Evolutionary conservation across 2,113 vertebrate genomes (phyloP).

Genomic region (Thalassarche chlororhynchos): DNA sequence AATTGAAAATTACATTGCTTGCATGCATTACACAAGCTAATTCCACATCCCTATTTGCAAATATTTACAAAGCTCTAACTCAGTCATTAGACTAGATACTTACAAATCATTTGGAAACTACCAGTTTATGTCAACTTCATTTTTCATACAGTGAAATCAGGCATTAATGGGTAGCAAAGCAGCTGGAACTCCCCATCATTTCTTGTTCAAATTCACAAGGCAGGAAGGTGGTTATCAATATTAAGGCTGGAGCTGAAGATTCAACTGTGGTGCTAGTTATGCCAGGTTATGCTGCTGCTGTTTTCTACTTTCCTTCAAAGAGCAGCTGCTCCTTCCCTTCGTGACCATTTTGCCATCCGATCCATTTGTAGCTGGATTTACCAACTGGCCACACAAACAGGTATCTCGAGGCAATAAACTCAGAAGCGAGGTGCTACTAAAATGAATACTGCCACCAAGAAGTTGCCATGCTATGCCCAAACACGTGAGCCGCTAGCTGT

Average conservation of each 20-base stretch:
- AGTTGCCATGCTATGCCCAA: neutral
- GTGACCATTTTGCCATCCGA: accelerated
- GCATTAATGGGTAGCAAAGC: neutral
- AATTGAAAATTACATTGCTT: conserved; percentile 43
- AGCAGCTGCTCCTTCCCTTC: neutral
- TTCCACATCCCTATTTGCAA: conserved; percentile 24
- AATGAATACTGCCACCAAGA: neutral
- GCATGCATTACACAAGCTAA: neutral
- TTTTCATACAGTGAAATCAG: neutral
- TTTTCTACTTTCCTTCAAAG: neutral
- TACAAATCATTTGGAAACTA: conserved; percentile 30
- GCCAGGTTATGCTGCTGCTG: neutral
- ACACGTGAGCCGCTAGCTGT: neutral
- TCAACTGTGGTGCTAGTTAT: accelerated
- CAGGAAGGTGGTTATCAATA: neutral
- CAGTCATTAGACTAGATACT: conserved; percentile 26
- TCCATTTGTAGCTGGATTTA: neutral
- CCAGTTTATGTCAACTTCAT: neutral
- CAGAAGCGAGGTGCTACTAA: neutral
- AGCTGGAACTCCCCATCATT: neutral
- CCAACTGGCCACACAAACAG: neutral
- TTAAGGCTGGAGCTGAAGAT: neutral
- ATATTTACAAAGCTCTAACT: conserved; percentile 51
- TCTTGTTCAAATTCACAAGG: neutral
- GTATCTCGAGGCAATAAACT: neutral